Percentiles rank a stretch among this genome's conserved stretches.
phyloP scores from a whole-genome alignment of 2,113 vertebrate genomes.

The Gallinago media region DNA sequence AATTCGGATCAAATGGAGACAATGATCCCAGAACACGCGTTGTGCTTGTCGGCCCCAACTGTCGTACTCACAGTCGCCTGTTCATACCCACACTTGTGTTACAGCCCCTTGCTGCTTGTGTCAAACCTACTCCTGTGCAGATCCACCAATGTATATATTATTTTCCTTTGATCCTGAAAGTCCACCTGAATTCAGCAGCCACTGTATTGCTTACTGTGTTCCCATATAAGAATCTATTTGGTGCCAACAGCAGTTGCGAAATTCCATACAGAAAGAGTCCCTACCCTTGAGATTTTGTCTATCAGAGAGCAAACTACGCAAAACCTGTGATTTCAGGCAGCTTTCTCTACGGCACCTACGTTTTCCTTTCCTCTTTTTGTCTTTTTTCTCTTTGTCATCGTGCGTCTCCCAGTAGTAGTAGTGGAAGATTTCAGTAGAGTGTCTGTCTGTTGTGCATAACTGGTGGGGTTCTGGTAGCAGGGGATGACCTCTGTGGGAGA shows the following conservation, averaged over 20 bases:
- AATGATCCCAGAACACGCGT: not conserved
- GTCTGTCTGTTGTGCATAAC: not conserved
- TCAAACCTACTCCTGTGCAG: not conserved
- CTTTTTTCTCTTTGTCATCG: not conserved
- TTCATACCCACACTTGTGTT: not conserved
- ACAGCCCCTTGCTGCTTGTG: not conserved
- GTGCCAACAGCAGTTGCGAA: not conserved
- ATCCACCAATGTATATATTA: not conserved
- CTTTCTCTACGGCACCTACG: not conserved
- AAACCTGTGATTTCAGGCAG: not conserved
- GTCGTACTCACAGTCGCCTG: fast-evolving
- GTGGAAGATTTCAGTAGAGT: not conserved
- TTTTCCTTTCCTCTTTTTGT: not conserved
- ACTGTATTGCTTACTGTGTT: not conserved
- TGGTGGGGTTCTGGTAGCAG: not conserved
- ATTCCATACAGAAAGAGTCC: not conserved
- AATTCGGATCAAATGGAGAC: not conserved
- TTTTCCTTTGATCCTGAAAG: not conserved
- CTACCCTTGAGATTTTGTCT: not conserved
- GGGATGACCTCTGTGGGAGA: not conserved
- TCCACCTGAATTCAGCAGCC: not conserved
- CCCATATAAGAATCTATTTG: not conserved
- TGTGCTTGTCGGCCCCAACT: fast-evolving
- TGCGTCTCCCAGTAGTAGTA: not conserved
- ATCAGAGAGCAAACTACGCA: not conserved